phyloP scores from a whole-genome alignment of 2,113 vertebrate genomes.

The Callospermophilus lateralis region DNA sequence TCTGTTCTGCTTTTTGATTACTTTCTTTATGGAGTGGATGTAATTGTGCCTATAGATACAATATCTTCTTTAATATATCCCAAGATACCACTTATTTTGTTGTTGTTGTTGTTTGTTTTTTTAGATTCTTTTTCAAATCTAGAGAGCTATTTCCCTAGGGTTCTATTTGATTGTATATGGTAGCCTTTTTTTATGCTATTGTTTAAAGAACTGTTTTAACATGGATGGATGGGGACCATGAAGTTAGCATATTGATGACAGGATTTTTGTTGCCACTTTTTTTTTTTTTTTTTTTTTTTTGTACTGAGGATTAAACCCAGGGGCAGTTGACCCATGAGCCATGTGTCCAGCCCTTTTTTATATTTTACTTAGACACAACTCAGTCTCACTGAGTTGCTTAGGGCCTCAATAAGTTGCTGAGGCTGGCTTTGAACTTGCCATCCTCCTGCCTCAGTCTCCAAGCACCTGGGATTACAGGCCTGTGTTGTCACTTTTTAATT shows the following conservation, averaged over 20 bases:
- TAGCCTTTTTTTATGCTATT: not conserved
- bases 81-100: not conserved
- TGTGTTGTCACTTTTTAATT: not conserved
- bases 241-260: not conserved
- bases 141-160: not conserved
- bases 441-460: too few relatives aligned
- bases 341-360: too few relatives aligned
- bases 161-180: slow-evolving; percentile 16
- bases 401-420: too few relatives aligned
- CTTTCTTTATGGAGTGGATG: not conserved
- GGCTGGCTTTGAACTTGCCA: too few relatives aligned
- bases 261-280: not conserved
- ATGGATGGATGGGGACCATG: not conserved
- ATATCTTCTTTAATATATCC: slow-evolving; percentile 14
- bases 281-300: not conserved
- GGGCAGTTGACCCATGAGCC: too few relatives aligned
- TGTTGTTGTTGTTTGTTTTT: not conserved
- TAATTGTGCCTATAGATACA: slow-evolving; percentile 6
- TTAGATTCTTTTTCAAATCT: not conserved
- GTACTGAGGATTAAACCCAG: too few relatives aligned
- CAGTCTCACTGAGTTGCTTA: too few relatives aligned
- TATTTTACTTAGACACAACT: too few relatives aligned
- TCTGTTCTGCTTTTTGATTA: slow-evolving; percentile 17
- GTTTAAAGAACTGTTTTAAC: not conserved
- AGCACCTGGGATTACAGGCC: too few relatives aligned